phyloP scores from a whole-genome alignment of 2,797 vertebrate species.

The Xenops minutus region DNA sequence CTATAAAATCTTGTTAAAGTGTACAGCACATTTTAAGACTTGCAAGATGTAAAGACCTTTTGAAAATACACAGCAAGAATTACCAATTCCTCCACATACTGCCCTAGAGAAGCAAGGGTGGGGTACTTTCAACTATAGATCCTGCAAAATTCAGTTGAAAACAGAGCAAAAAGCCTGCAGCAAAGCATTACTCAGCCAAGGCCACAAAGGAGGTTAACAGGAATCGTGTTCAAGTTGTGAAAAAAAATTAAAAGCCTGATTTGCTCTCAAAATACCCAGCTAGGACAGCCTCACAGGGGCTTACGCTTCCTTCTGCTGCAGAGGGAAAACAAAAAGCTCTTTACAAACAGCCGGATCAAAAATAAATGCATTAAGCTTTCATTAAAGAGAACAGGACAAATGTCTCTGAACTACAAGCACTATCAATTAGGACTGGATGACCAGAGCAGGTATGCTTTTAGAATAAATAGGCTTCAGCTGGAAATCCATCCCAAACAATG shows the following conservation, averaged over 20 bases:
- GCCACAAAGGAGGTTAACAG: background rate
- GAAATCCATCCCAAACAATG: background rate
- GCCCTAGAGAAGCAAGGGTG: background rate
- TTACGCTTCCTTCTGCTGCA: background rate
- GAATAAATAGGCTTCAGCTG: background rate
- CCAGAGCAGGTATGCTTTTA: background rate
- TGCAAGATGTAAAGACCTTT: background rate
- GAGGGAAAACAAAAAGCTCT: background rate
- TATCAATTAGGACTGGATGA: background rate
- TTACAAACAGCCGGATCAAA: background rate
- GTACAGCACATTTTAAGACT: background rate
- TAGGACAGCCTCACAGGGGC: accelerated
- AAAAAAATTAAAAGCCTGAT: background rate
- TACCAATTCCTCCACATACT: background rate
- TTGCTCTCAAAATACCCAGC: background rate
- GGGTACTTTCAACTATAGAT: background rate
- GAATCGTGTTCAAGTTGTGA: background rate
- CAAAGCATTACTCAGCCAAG: background rate
- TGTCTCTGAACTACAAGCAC: background rate
- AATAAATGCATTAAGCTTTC: background rate
- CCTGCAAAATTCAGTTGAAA: background rate
- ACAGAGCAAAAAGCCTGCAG: background rate
- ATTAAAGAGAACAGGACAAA: background rate
- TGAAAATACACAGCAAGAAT: background rate
- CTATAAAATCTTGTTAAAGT: background rate